These are phyloP conservation scores for Cirrhinus molitorella DNA, from an alignment of 2,797 vertebrate genomes.

Conservation along the genomic window DNA sequence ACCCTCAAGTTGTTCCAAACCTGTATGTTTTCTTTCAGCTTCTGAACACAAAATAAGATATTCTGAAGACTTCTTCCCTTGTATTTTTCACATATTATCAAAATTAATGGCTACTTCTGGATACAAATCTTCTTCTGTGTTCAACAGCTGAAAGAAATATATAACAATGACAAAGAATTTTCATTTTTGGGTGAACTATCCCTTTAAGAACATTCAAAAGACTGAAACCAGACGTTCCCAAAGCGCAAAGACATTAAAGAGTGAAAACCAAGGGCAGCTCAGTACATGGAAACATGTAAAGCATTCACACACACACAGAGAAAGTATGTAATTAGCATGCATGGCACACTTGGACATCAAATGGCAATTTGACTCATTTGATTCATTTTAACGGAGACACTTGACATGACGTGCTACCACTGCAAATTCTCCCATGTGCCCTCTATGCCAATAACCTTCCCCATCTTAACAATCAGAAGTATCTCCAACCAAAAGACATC, in stretches of 20 bases:
- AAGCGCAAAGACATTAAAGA: slow-evolving; percentile 14
- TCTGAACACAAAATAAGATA: background rate
- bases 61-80: background rate
- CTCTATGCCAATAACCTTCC: slow-evolving; percentile 53
- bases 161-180: background rate
- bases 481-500: background rate
- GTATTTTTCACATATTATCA: background rate
- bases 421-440: slow-evolving; percentile 50
- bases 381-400: slow-evolving; percentile 56
- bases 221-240: background rate
- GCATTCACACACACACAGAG: background rate
- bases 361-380: slow-evolving; percentile 61
- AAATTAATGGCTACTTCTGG: background rate
- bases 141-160: background rate
- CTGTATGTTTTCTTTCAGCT: background rate
- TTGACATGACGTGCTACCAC: slow-evolving; percentile 49
- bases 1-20: background rate
- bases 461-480: slow-evolving; percentile 13
- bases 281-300: background rate
- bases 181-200: background rate
- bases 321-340: slow-evolving; percentile 43
- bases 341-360: slow-evolving; percentile 57
- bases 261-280: background rate
- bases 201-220: background rate
- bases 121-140: no score